Conservation (phyloP, 2,113 vertebrate genomes). For the Empidonax alnorum region DNA sequence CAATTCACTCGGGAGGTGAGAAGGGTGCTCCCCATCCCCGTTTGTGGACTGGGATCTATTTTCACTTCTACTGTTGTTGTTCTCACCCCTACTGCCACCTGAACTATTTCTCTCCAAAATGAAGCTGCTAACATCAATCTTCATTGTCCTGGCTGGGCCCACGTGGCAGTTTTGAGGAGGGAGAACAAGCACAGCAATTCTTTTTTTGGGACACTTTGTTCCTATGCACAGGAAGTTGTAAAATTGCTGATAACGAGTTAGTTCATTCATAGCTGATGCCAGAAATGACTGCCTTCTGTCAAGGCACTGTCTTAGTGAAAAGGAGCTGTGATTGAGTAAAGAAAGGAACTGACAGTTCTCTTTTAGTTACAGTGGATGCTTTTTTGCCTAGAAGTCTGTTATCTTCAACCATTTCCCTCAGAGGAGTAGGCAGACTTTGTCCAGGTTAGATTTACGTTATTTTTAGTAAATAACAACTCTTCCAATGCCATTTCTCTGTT, state of each 20-base stretch:
- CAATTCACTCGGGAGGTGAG: rapidly evolving
- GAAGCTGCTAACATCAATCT: background rate
- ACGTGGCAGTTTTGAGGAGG: background rate
- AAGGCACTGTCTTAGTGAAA: conserved; percentile 9
- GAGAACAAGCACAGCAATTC: conserved; percentile 7
- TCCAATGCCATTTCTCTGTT: conserved; percentile 31
- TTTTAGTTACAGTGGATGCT: conserved; percentile 10
- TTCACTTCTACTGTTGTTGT: background rate
- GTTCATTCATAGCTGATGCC: conserved; percentile 54
- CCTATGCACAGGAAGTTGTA: conserved; percentile 61
- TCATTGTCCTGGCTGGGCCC: background rate
- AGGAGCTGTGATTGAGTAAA: conserved; percentile 46
- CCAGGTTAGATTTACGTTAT: background rate
- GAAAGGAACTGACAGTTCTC: conserved; percentile 42
- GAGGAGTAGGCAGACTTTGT: background rate
- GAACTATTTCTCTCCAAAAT: conserved; percentile 7
- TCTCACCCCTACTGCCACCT: background rate
- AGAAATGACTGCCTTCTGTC: conserved; percentile 43
- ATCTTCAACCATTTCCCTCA: conserved; percentile 27
- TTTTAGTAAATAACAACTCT: conserved; percentile 48
- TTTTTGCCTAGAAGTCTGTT: conserved; percentile 59
- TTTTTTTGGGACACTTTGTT: conserved; percentile 54
- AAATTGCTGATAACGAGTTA: conserved; percentile 57
- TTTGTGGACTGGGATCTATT: background rate
- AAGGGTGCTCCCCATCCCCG: rapidly evolving